Base-by-base conservation (phyloP, 1,140 invertebrate genomes). In the Rhopalosiphum padi region DNA sequence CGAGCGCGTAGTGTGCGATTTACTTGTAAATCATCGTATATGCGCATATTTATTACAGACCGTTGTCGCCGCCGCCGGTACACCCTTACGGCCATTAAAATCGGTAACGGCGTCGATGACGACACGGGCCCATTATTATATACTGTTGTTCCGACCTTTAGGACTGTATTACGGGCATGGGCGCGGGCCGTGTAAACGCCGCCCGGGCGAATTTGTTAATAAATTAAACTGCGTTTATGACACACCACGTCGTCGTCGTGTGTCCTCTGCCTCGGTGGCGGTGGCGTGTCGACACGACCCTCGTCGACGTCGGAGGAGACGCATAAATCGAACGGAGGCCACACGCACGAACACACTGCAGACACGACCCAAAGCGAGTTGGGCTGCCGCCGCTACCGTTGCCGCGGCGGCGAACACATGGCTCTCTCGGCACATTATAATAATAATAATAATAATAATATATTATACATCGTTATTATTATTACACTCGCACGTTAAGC, bases 221-320 rank as follows among this genome's bases (percentile, higher is more conserved):
- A 88, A 88, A 88, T 88, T 88, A 88, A 77, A 77, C 15, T 77
- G 8, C n/a, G 46, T 88, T 88, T 88, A 88, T 88, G 87, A 88
- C 87, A 88, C 87, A 53, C 87, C 18, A 11, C 87, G 87, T 53
- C 87, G 48, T 0, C 15, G 48, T 46, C 48, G 48, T 51, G 15
- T 51, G 15, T 15, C 15, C 48, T 51, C 25, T n/a, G 25, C 43
- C 30, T 8, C 43, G 23, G 18, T 9, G 46, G 46, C 18, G 43
- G 86, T n/a, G 30, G 85, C 11, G 11, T 23, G 87, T 88, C 11
- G 48, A 48, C n/a, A 53, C n/a, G 86, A 35, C n/a, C 46, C n/a
- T 22, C 46, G 48, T 48, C 87, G 30, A 0, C 41, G 41, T 41
- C 41, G 41, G 41, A 41, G 41, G 30, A 51, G 46, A 43, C 87